These are phyloP conservation scores for Seira sanloemensis DNA, from an alignment of 2,888 invertebrate genomes.

Conservation along the genomic window DNA sequence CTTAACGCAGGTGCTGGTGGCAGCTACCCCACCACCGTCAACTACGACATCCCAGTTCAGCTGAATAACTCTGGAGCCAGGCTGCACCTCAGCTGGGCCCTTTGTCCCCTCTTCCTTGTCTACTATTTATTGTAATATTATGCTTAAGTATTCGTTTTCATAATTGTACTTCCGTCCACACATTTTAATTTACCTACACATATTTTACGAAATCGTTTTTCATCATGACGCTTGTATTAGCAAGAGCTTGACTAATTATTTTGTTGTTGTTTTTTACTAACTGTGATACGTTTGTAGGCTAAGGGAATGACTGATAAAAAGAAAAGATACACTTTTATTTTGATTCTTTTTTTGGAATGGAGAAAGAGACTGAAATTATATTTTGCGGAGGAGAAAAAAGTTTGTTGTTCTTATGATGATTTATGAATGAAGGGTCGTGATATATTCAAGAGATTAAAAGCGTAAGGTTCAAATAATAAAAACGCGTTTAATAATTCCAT, in stretches of 20 bases:
- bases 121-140: slow-evolving; percentile 1
- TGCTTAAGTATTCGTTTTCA: slow-evolving; percentile 16
- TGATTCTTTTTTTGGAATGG: slow-evolving; percentile 17
- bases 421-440: slow-evolving; percentile 13
- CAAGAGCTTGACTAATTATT: slow-evolving; percentile 20
- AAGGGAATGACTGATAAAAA: slow-evolving; percentile 12
- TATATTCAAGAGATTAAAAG: slow-evolving; percentile 13
- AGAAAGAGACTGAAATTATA: slow-evolving; percentile 8
- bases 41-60: not conserved
- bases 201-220: slow-evolving; percentile 9
- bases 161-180: slow-evolving; percentile 14
- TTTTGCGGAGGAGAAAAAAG: not conserved
- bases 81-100: not conserved
- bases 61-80: not conserved
- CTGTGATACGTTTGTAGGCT: slow-evolving; percentile 16
- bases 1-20: not conserved
- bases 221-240: slow-evolving; percentile 19
- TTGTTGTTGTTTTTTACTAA: slow-evolving; percentile 20
- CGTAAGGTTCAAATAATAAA: not conserved
- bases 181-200: not conserved
- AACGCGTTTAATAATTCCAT: too few species aligned
- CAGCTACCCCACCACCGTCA: not conserved
- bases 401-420: not conserved
- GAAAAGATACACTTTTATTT: slow-evolving; percentile 8
- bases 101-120: slow-evolving; percentile 9